A percentile compares a stretch with the other conserved stretches of the same genome.
These are phyloP conservation scores for Poeciliopsis paucimaculata DNA, from an alignment of 2,797 vertebrate genomes.

Conservation along the genomic window DNA sequence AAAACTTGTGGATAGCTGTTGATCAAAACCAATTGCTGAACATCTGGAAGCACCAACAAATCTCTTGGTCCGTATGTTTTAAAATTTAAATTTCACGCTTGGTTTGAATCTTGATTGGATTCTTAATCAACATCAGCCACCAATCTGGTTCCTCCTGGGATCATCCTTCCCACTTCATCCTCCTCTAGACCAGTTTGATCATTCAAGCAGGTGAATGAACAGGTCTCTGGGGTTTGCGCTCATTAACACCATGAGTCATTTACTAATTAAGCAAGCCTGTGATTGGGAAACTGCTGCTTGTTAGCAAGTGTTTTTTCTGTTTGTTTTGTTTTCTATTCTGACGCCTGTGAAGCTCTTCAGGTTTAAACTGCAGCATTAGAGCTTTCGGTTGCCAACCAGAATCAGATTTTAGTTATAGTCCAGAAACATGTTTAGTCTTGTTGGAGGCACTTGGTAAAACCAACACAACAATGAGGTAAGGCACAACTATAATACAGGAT, in stretches of 20 bases:
- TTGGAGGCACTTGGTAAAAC: neutral
- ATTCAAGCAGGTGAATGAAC: slow-evolving; percentile 1
- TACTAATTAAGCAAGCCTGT: slow-evolving; percentile 1
- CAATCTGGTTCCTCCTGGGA: slow-evolving; percentile 19
- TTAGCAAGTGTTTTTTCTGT: slow-evolving; percentile 1
- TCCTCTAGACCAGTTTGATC: neutral
- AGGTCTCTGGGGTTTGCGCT: slow-evolving; percentile 5
- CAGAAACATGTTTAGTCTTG: slow-evolving; percentile 4
- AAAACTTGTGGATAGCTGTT: neutral
- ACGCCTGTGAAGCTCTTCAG: neutral
- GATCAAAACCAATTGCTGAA: no score
- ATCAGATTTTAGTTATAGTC: neutral
- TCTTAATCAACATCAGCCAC: slow-evolving; percentile 1
- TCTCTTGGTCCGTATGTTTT: neutral
- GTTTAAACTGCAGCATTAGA: neutral
- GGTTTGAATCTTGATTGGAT: neutral
- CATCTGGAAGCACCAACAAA: neutral
- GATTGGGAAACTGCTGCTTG: neutral
- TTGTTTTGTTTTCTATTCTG: neutral
- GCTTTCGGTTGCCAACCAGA: neutral
- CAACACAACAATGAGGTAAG: neutral
- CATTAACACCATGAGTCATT: slow-evolving; percentile 26
- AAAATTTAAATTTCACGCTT: neutral
- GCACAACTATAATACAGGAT: neutral
- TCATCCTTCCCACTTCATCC: neutral